phyloP scores from a whole-genome alignment of 1,140 invertebrate species.

The Caerostris darwini region DNA sequence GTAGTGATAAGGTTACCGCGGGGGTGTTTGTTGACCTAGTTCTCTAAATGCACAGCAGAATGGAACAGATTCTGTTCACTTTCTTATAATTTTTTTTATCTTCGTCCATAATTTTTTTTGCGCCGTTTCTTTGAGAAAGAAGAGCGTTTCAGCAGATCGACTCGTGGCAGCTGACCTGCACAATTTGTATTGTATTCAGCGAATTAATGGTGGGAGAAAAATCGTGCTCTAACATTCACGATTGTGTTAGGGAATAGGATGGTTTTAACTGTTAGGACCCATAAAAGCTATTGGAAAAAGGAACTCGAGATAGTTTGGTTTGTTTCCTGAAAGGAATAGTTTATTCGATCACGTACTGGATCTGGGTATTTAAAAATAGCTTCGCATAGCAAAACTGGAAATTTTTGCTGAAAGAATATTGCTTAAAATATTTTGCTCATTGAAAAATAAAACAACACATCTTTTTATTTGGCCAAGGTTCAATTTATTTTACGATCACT shows the following conservation, averaged over 20 bases:
- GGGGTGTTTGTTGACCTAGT: slow-evolving; percentile 51
- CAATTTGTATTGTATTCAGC: slow-evolving; percentile 7
- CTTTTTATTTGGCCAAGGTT: too few relatives aligned
- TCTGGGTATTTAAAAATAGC: too few relatives aligned
- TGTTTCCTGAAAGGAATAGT: too few relatives aligned
- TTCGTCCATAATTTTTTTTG: too few relatives aligned
- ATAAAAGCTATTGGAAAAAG: too few relatives aligned
- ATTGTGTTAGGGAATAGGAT: background rate
- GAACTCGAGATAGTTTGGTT: too few relatives aligned
- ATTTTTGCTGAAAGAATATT: too few relatives aligned
- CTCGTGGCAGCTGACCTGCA: background rate
- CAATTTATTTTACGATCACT: too few relatives aligned
- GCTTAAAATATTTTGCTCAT: too few relatives aligned
- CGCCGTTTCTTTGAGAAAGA: background rate
- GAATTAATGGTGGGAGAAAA: background rate
- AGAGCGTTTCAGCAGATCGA: background rate
- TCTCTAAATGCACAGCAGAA: slow-evolving; percentile 17
- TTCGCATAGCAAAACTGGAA: too few relatives aligned
- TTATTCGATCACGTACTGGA: too few relatives aligned
- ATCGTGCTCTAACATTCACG: background rate
- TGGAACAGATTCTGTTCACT: background rate
- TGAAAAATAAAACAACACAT: too few relatives aligned
- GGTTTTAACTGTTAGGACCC: background rate
- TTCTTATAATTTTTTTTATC: background rate
- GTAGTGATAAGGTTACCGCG: slow-evolving; percentile 17